phyloP scores from a whole-genome alignment of 2,888 invertebrate genomes.

The Coleophora flavipennella region DNA sequence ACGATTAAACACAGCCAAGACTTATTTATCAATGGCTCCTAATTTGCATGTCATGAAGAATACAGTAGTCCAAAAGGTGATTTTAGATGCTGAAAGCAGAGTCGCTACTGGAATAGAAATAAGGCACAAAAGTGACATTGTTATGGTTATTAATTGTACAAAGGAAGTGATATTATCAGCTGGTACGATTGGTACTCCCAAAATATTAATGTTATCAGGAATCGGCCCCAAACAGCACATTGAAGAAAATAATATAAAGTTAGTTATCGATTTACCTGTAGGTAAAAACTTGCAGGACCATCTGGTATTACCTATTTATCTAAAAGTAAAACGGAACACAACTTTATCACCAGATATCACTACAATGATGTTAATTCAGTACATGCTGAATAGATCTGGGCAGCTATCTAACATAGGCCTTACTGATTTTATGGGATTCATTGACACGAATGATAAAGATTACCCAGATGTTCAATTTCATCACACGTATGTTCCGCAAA shows the following conservation, averaged over 20 bases:
- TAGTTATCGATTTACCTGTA: conserved; percentile 47
- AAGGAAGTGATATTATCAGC: conserved; percentile 67
- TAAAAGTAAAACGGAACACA: conserved; percentile 21
- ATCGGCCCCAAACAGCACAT: conserved; percentile 55
- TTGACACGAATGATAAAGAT: conserved; percentile 45
- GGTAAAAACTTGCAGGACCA: conserved; percentile 70
- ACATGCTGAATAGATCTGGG: conserved; percentile 60
- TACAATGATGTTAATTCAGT: conserved; percentile 45
- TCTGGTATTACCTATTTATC: conserved; percentile 35
- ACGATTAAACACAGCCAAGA: conserved; percentile 62
- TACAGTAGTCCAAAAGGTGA: conserved; percentile 57
- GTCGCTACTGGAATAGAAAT: conserved; percentile 49
- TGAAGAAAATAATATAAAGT: conserved; percentile 34
- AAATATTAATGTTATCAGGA: conserved; percentile 66
- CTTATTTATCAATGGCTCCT: conserved; percentile 40
- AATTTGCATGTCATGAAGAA: conserved; percentile 58
- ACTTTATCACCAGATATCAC: conserved; percentile 20
- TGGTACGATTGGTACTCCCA: conserved; percentile 61
- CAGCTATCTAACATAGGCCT: conserved; percentile 49
- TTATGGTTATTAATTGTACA: conserved; percentile 34
- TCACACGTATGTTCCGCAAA: conserved; percentile 34
- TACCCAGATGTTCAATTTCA: conserved; percentile 69
- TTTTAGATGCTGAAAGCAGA: conserved; percentile 55
- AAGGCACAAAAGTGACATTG: conserved; percentile 30
- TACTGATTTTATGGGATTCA: conserved; percentile 62